phyloP scores from a whole-genome alignment of 2,113 vertebrate genomes.

The Cyprinodon tularosa region DNA sequence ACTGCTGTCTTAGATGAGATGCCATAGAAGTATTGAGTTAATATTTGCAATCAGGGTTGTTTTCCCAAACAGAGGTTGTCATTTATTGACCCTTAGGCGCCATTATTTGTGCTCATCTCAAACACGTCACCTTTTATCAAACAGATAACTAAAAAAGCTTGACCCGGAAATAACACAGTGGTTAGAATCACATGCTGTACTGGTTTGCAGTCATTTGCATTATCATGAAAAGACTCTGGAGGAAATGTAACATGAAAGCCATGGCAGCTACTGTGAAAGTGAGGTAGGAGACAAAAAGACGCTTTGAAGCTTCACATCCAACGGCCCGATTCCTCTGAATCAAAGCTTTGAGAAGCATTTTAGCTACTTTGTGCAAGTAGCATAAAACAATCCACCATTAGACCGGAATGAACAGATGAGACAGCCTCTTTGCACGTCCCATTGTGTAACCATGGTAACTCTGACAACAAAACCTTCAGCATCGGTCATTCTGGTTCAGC shows the following conservation, averaged over 20 bases:
- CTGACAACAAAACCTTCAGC: background rate
- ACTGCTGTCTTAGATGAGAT: conserved; percentile 15
- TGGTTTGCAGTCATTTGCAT: background rate
- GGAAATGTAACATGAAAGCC: conserved; percentile 14
- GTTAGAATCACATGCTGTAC: background rate
- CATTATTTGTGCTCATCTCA: background rate
- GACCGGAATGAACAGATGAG: background rate
- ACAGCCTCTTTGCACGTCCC: background rate
- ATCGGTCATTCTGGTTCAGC: no score
- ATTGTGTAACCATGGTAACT: background rate
- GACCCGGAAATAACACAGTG: background rate
- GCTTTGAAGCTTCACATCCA: conserved; percentile 35
- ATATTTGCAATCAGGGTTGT: background rate
- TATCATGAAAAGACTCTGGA: conserved; percentile 4
- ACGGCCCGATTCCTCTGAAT: conserved; percentile 18
- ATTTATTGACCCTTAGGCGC: background rate
- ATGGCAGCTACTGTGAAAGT: conserved; percentile 2
- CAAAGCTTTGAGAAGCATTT: conserved; percentile 18
- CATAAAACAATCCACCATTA: background rate
- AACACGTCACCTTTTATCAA: background rate
- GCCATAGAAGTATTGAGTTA: conserved; percentile 22
- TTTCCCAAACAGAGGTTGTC: background rate
- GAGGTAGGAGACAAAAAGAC: conserved; percentile 18
- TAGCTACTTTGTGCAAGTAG: background rate
- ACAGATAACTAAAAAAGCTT: background rate